These are phyloP conservation scores for Imbricaverruca yamaguchii DNA, from an alignment of 2,888 invertebrate species.

Conservation along the genomic window DNA sequence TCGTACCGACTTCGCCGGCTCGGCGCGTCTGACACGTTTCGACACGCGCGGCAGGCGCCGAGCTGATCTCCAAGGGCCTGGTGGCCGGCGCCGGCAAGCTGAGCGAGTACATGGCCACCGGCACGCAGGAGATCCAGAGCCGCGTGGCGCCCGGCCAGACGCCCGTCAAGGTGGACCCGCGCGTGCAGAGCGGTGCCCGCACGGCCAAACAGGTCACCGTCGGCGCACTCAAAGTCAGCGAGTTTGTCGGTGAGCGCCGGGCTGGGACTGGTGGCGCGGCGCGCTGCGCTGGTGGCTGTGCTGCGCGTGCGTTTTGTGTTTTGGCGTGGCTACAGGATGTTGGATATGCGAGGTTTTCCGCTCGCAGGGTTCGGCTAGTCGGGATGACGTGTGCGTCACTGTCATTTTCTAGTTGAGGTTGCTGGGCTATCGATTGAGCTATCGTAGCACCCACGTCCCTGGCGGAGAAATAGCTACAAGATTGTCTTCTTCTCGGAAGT, in stretches of 20 bases:
- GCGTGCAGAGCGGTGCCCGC: constrained; percentile 52
- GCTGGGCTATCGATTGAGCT: too few species aligned
- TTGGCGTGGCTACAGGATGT: neutral
- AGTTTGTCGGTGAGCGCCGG: constrained; percentile 51
- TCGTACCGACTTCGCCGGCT: too few species aligned
- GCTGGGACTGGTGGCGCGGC: too few species aligned
- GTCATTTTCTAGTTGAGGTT: too few species aligned
- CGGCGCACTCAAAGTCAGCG: constrained; percentile 59
- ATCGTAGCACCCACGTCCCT: too few species aligned
- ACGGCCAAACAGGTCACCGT: constrained; percentile 59
- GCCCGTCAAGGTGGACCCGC: constrained; percentile 48
- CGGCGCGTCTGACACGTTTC: too few species aligned
- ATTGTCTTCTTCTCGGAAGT: too few species aligned
- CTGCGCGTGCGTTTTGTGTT: constrained; percentile 18
- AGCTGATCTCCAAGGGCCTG: constrained; percentile 57
- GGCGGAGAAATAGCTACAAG: too few species aligned
- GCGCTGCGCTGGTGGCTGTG: constrained; percentile 5
- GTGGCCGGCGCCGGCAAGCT: constrained; percentile 58
- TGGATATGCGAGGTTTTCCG: neutral
- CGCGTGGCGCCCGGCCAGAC: constrained; percentile 38
- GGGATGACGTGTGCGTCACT: too few species aligned
- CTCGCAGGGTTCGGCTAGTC: too few species aligned
- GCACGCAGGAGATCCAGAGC: constrained; percentile 38
- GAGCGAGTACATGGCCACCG: constrained; percentile 49
- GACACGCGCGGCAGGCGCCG: constrained; percentile 49